Conservation (phyloP, 2,113 vertebrate genomes). For the Carassius auratus region DNA sequence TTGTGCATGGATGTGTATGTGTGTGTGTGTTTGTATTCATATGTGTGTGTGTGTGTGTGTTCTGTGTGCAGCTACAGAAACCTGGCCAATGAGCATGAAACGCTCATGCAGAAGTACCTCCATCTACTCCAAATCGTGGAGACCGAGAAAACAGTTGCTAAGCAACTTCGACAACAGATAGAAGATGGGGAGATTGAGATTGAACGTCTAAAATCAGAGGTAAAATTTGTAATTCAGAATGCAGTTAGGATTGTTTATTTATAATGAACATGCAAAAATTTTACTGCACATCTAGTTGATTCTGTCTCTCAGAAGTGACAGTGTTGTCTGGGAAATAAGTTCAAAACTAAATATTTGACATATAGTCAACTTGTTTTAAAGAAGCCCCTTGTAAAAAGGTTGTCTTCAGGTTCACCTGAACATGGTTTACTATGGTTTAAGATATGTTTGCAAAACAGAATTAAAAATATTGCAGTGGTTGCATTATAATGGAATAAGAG, state of each 20-base stretch:
- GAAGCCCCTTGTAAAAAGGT: background rate
- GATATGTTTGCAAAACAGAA: background rate
- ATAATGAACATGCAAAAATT: conserved; percentile 29
- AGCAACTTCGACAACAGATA: conserved; percentile 97
- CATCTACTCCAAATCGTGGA: conserved; percentile 99
- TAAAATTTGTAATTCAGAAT: conserved; percentile 71
- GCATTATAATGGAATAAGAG: no score
- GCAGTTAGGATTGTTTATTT: conserved; percentile 11
- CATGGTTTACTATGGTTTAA: background rate
- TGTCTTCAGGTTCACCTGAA: background rate
- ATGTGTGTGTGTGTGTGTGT: conserved; percentile 50
- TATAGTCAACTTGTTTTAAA: background rate
- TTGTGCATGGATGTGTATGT: conserved; percentile 22
- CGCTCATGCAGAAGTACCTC: conserved; percentile 98
- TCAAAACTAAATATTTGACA: background rate
- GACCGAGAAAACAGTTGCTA: conserved; percentile 97
- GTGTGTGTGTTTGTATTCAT: conserved; percentile 53
- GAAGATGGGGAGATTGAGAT: conserved; percentile 98
- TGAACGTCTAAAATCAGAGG: conserved; percentile 96
- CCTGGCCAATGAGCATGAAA: conserved; percentile 94
- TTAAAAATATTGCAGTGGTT: background rate
- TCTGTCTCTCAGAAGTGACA: background rate
- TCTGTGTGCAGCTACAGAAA: conserved; percentile 86
- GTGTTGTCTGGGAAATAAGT: background rate
- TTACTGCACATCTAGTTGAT: conserved; percentile 37